These are phyloP conservation scores for Drymodes brunneopygia DNA, from an alignment of 2,113 vertebrate species.

Conservation along the genomic window DNA sequence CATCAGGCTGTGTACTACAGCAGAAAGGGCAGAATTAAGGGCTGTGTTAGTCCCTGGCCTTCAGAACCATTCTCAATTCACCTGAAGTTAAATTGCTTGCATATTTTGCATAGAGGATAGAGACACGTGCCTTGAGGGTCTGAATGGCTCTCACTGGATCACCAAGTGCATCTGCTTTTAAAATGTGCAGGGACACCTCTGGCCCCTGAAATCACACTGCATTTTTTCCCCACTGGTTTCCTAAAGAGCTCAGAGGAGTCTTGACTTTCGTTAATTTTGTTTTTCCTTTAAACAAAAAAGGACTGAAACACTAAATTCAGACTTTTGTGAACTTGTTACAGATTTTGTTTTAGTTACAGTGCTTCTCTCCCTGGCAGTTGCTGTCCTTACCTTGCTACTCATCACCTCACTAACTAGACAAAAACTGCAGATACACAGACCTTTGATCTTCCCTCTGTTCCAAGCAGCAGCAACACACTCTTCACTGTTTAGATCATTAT, in stretches of 20 bases:
- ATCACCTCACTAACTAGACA: neutral
- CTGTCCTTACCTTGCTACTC: neutral
- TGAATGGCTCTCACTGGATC: neutral
- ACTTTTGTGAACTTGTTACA: neutral
- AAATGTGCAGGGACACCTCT: neutral
- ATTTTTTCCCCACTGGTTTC: neutral
- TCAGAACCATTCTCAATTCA: neutral
- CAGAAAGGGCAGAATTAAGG: neutral
- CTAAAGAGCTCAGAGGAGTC: neutral
- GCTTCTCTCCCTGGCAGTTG: neutral
- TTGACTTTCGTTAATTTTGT: neutral
- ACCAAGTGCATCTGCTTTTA: neutral
- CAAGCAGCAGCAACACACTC: neutral
- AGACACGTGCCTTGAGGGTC: neutral
- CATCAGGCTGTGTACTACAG: neutral
- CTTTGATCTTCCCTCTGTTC: neutral
- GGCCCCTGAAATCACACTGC: neutral
- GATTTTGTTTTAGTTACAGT: neutral
- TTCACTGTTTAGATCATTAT: neutral
- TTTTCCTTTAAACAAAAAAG: neutral
- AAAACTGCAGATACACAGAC: neutral
- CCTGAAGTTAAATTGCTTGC: neutral
- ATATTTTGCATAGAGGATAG: neutral
- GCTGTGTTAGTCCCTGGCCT: neutral
- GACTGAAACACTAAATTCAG: neutral